Conservation (phyloP, 2,113 vertebrate species). For the Crotalus viridis region DNA sequence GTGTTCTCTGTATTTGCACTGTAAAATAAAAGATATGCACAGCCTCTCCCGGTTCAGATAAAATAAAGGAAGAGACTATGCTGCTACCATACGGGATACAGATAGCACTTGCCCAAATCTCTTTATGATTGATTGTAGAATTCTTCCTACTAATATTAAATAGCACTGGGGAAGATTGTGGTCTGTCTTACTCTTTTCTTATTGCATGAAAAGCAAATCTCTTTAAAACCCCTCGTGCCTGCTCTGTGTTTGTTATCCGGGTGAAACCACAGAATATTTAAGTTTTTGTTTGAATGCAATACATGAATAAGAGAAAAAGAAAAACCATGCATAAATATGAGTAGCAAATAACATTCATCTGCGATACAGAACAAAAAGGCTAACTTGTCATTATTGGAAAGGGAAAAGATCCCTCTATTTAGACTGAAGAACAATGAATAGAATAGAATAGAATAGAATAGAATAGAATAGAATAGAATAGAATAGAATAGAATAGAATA, state of each 20-base stretch:
- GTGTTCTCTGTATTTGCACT: background rate
- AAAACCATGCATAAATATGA: background rate
- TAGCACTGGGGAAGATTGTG: background rate
- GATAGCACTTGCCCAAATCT: background rate
- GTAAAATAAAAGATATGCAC: background rate
- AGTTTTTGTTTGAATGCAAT: background rate
- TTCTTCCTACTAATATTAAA: background rate
- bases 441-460: no score
- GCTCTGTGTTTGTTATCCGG: background rate
- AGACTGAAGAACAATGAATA: background rate
- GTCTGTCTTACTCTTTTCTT: background rate
- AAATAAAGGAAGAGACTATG: background rate
- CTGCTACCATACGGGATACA: background rate
- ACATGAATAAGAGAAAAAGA: background rate
- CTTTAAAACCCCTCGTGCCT: background rate
- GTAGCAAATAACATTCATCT: background rate
- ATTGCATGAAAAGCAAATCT: background rate
- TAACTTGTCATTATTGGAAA: background rate
- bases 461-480: no score
- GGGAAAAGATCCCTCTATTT: background rate
- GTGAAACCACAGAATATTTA: background rate
- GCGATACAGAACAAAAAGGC: background rate
- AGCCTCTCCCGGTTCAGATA: background rate
- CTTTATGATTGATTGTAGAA: background rate
- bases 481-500: no score